Evolutionary conservation across 2,888 invertebrate genomes (phyloP).

Genomic region (Orchestes rusci): DNA sequence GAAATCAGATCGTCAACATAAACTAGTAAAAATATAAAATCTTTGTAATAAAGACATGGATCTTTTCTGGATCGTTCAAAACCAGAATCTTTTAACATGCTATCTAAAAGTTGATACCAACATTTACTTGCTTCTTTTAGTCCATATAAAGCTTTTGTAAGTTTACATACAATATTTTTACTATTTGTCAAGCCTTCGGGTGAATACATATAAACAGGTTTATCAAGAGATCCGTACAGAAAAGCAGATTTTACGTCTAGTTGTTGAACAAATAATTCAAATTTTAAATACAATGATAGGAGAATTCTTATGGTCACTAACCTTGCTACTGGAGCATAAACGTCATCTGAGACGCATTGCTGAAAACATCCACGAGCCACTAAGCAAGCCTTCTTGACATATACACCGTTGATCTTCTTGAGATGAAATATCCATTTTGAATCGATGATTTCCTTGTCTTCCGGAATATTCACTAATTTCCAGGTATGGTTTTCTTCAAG

Average conservation of each 20-base stretch:
- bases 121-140: neutral
- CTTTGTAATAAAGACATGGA: neutral
- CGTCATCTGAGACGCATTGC: neutral
- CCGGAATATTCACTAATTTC: neutral
- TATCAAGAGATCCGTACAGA: neutral
- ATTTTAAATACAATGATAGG: neutral
- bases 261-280: neutral
- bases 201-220: no score
- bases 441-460: neutral
- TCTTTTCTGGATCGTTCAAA: neutral
- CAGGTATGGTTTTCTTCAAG: neutral
- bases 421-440: neutral
- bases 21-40: neutral
- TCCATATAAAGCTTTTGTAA: neutral
- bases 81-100: neutral
- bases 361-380: neutral
- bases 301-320: neutral
- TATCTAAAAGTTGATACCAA: neutral
- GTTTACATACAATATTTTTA: neutral
- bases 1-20: neutral
- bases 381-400: neutral
- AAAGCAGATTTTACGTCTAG: neutral
- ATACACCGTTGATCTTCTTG: neutral
- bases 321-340: neutral
- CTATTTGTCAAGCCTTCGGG: no score